These are phyloP conservation scores for Gambusia holbrooki DNA, from an alignment of 2,113 vertebrate species.

Conservation along the genomic window DNA sequence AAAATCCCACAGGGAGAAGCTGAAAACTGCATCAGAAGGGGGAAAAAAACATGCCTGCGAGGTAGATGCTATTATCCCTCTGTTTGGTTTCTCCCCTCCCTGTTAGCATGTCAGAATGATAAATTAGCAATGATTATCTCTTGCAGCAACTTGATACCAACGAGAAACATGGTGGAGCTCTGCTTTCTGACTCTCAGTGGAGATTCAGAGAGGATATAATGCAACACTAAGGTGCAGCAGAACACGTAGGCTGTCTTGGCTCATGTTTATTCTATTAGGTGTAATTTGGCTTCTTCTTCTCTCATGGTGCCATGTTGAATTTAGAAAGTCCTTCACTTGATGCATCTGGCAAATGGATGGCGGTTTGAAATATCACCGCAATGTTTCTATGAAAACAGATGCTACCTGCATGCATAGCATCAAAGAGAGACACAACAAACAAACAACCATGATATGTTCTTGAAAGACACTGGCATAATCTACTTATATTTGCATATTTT, in stretches of 20 bases:
- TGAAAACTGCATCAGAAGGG: not conserved
- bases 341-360: not conserved
- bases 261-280: slow-evolving; percentile 54
- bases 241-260: slow-evolving; percentile 21
- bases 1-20: slow-evolving; percentile 37
- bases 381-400: slow-evolving; percentile 32
- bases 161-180: slow-evolving; percentile 42
- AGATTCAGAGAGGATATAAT: slow-evolving; percentile 22
- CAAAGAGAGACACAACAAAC: slow-evolving; percentile 15
- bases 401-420: slow-evolving; percentile 15
- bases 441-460: slow-evolving; percentile 18
- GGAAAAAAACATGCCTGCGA: slow-evolving; percentile 18
- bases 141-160: slow-evolving; percentile 36
- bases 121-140: slow-evolving; percentile 62
- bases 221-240: slow-evolving; percentile 29
- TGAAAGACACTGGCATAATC: not conserved
- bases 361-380: slow-evolving; percentile 42
- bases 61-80: slow-evolving; percentile 35
- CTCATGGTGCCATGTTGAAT: slow-evolving; percentile 20
- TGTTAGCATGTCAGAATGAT: slow-evolving; percentile 66
- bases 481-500: slow-evolving; percentile 19
- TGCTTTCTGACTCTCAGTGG: slow-evolving; percentile 27
- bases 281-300: slow-evolving; percentile 35
- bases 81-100: slow-evolving; percentile 61
- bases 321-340: slow-evolving; percentile 27